A percentile compares a stretch with the other conserved stretches of the same genome.
These are phyloP conservation scores for Cygnus atratus DNA, from an alignment of 2,113 vertebrate genomes.

Conservation along the genomic window DNA sequence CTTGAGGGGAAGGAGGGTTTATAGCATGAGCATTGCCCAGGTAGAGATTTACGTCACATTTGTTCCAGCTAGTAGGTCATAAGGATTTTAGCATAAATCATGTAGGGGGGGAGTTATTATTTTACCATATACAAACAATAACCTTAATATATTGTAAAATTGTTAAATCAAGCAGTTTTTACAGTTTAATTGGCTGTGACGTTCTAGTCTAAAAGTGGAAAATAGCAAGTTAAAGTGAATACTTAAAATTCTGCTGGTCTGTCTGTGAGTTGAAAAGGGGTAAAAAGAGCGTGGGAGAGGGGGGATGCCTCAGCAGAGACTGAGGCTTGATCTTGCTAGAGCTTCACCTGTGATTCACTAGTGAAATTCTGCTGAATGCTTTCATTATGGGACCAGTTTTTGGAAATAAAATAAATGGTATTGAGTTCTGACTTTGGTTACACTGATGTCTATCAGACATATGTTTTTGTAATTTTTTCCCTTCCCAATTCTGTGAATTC, in stretches of 20 bases:
- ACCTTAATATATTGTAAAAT: background rate
- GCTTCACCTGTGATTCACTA: background rate
- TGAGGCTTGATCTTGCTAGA: background rate
- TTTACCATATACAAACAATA: constrained; percentile 7
- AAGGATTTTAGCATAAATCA: constrained; percentile 21
- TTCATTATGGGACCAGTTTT: background rate
- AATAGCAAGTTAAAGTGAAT: background rate
- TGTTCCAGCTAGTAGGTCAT: constrained; percentile 43
- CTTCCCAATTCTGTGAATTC: background rate
- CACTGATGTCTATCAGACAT: background rate
- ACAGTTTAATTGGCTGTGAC: background rate
- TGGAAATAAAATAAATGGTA: background rate
- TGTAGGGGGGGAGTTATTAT: background rate
- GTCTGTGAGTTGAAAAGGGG: background rate
- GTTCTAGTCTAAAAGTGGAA: background rate
- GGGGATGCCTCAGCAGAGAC: background rate
- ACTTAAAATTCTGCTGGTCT: background rate
- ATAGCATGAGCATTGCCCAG: background rate
- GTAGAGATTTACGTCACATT: constrained; percentile 16
- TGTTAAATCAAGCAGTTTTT: background rate
- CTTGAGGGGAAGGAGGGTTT: constrained; percentile 11
- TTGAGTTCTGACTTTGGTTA: background rate
- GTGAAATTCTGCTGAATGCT: background rate
- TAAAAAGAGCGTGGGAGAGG: background rate
- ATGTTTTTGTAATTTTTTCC: background rate